Evolutionary conservation across 2,797 vertebrate genomes (phyloP), one percentile per base, ranked within the genome.

Genomic region (Rhinatrema bivittatum): DNA sequence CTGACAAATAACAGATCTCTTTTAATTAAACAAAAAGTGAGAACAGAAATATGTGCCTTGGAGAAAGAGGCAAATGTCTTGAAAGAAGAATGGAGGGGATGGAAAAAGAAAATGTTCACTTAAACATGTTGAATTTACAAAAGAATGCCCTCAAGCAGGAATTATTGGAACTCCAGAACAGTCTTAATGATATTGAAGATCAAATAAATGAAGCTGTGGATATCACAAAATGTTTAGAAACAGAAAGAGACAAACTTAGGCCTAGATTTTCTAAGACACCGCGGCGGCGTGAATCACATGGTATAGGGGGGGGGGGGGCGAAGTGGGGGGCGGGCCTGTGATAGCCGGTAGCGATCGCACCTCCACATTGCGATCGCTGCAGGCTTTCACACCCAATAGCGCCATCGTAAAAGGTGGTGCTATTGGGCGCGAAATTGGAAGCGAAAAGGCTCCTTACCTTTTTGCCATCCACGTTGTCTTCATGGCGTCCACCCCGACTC

Each of bases 21-120:
- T 7, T 28, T 65, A 57, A 64, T 85, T 27, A 57, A 77, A 67
- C 81, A 76, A 62, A 81, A 70, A 56, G 65, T 56, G 6, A 72
- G 72, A 55, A 31, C 61, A 29, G 83, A 91, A 78, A 72, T 86
- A 42, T 65, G 63, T 50, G 65, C 71, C 36, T 72, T 93, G 45
- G 66, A 89, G 38, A 58, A 56, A 29, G 80, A 91, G 58, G 74
- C 63, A 52, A 61, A 69, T 25, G 35, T 69, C 29, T 53, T 93
- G 52, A 60, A 67, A 72, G 67, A 39, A 49, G 91, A 68, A 87
- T 93, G 25, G 75, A 89, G 47, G 47, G 68, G 56, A 74, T 91
- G 81, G 78, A 81, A 62, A 39, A 58, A 49, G 65, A 71, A 14
- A 86, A 63, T 60, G 16, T 43, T 41, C 69, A 62, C 46, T 50